A percentile compares a stretch with the other conserved stretches of the same genome.
Evolutionary conservation across 2,888 invertebrate species (phyloP).

Genomic region (Drosophila borborema): DNA sequence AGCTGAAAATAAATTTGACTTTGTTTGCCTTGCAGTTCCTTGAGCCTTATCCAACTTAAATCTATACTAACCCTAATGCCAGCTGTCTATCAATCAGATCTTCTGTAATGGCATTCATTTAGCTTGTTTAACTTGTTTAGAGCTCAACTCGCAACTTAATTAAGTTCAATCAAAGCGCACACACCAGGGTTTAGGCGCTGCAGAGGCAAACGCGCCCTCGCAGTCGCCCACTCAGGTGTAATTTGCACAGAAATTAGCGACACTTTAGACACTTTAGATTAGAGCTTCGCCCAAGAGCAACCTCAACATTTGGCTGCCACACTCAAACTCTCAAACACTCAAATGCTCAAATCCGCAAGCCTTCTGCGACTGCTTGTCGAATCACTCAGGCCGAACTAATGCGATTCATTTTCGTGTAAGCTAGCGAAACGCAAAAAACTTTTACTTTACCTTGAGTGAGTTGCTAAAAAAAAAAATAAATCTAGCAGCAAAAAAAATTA

Average conservation of each 20-base stretch:
- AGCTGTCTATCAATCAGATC: neutral
- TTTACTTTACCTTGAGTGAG: slow-evolving; percentile 8
- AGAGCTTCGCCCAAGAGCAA: slow-evolving; percentile 30
- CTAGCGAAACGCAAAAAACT: slow-evolving; percentile 59
- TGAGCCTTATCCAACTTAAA: neutral
- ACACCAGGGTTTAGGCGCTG: neutral
- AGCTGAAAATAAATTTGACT: neutral
- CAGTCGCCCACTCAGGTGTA: slow-evolving; percentile 36
- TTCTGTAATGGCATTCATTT: slow-evolving; percentile 10
- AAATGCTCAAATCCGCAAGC: neutral
- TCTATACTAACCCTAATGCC: neutral
- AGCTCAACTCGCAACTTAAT: slow-evolving; percentile 53
- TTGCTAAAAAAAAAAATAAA: neutral
- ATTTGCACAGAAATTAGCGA: slow-evolving; percentile 68
- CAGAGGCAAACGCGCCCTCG: slow-evolving; percentile 27
- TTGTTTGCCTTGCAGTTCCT: neutral
- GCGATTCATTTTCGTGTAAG: slow-evolving; percentile 68
- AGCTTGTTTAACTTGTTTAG: slow-evolving; percentile 2
- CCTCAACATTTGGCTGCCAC: slow-evolving; percentile 45
- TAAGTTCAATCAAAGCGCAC: slow-evolving; percentile 55
- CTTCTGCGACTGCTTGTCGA: slow-evolving; percentile 22
- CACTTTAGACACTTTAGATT: slow-evolving; percentile 45
- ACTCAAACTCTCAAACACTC: slow-evolving; percentile 28
- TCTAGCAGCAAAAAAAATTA: neutral
- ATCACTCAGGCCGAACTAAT: slow-evolving; percentile 68